phyloP scores from a whole-genome alignment of 1,140 invertebrate species.

The Portunus trituberculatus region DNA sequence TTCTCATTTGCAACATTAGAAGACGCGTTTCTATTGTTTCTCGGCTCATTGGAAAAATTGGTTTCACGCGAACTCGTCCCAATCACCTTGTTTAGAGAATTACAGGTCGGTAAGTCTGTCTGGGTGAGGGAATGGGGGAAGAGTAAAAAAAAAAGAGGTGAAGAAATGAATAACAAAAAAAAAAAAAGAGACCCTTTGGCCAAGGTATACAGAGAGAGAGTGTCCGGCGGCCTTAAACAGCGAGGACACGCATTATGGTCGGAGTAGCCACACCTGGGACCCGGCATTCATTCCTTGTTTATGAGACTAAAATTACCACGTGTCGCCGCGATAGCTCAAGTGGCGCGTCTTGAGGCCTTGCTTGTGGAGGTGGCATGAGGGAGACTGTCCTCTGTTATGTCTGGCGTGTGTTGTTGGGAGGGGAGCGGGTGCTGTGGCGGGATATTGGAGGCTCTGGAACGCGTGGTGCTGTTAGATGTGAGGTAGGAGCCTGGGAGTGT shows the following conservation, averaged over 20 bases:
- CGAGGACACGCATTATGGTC: not conserved
- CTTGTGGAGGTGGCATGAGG: not conserved
- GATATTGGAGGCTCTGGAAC: not conserved
- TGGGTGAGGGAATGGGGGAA: not conserved
- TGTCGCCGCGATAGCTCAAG: not conserved
- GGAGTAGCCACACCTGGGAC: not conserved
- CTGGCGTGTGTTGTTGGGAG: not conserved
- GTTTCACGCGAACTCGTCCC: not conserved
- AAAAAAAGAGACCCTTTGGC: not conserved
- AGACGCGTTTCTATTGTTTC: not conserved
- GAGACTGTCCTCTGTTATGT: not conserved
- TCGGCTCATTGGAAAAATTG: not conserved
- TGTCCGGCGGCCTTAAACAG: not conserved
- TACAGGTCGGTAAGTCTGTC: slow-evolving; percentile 5
- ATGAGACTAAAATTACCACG: slow-evolving; percentile 1
- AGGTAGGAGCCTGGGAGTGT: not conserved
- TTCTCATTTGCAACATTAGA: not conserved
- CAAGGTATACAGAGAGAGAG: not conserved
- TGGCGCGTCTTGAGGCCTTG: not conserved
- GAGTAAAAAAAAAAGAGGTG: not conserved
- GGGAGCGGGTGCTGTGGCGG: not conserved
- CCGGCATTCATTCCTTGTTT: not conserved
- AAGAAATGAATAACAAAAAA: not conserved
- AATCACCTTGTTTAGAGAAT: slow-evolving; percentile 5
- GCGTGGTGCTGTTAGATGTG: not conserved